phyloP scores from a whole-genome alignment of 2,888 invertebrate species.

The Agonopterix alstromeriana region DNA sequence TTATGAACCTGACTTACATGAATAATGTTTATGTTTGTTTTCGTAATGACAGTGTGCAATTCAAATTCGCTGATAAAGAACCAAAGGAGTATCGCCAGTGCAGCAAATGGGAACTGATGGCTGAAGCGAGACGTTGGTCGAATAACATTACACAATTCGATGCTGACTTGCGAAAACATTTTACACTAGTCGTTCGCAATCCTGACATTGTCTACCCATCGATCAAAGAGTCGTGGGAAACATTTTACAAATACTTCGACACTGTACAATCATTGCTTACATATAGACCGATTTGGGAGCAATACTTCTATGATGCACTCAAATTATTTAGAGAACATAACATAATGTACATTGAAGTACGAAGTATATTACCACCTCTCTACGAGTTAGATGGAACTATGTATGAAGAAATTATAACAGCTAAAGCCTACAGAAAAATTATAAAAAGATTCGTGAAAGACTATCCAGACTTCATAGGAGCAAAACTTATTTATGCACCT shows the following conservation, averaged over 20 bases:
- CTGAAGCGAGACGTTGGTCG: constrained; percentile 48
- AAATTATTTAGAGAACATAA: constrained; percentile 80
- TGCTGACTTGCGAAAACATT: constrained; percentile 58
- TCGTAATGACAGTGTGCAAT: constrained; percentile 19
- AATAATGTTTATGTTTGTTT: constrained; percentile 77
- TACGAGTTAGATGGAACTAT: constrained; percentile 81
- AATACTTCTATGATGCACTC: constrained; percentile 80
- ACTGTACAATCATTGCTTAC: constrained; percentile 72
- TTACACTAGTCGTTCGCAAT: constrained; percentile 75
- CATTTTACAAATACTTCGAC: constrained; percentile 74
- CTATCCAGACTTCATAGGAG: constrained; percentile 81
- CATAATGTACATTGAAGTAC: constrained; percentile 82
- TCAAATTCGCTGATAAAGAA: constrained; percentile 39
- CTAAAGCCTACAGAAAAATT: constrained; percentile 74
- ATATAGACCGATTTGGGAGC: constrained; percentile 80
- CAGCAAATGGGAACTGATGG: constrained; percentile 63
- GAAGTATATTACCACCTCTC: constrained; percentile 78
- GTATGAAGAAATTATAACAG: constrained; percentile 73
- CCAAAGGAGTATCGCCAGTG: constrained; percentile 28
- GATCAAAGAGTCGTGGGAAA: constrained; percentile 77
- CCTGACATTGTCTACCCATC: constrained; percentile 59
- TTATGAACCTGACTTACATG: constrained; percentile 79
- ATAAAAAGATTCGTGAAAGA: constrained; percentile 74
- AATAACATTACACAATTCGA: constrained; percentile 68
- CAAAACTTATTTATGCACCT: constrained; percentile 83